Evolutionary conservation across 2,113 vertebrate species (phyloP).

Genomic region (Trematomus loennbergii): DNA sequence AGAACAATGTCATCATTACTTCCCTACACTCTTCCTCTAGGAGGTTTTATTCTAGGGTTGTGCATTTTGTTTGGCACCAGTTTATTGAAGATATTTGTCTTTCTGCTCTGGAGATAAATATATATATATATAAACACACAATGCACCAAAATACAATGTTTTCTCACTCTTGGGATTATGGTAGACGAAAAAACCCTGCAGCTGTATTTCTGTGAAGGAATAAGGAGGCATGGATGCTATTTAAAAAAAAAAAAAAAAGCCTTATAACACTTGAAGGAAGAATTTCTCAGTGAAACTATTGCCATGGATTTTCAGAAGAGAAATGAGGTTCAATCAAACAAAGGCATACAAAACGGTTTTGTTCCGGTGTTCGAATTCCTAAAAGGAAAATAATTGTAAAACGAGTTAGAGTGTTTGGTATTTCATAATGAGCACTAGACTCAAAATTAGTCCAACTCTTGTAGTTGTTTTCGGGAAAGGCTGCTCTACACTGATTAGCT

Average conservation of each 20-base stretch:
- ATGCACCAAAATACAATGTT: slow-evolving; percentile 34
- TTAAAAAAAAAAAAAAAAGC: slow-evolving; percentile 29
- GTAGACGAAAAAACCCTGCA: slow-evolving; percentile 36
- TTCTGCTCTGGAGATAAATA: slow-evolving; percentile 25
- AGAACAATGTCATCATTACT: slow-evolving; percentile 31
- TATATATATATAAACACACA: not conserved
- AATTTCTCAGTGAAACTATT: slow-evolving; percentile 10
- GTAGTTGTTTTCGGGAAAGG: slow-evolving; percentile 39
- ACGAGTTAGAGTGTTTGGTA: slow-evolving; percentile 27
- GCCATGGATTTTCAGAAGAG: not conserved
- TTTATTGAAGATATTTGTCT: slow-evolving; percentile 23
- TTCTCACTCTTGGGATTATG: slow-evolving; percentile 39
- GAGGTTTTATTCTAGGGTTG: slow-evolving; percentile 11
- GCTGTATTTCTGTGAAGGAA: slow-evolving; percentile 38
- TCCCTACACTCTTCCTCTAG: not conserved
- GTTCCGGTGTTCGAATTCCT: slow-evolving; percentile 12
- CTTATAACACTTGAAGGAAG: slow-evolving; percentile 12
- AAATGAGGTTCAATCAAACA: not conserved
- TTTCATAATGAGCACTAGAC: slow-evolving; percentile 49
- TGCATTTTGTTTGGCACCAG: slow-evolving; percentile 11
- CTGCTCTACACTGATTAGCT: slow-evolving; percentile 69
- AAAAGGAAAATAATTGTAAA: slow-evolving; percentile 39
- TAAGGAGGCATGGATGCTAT: slow-evolving; percentile 30
- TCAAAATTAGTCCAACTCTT: slow-evolving; percentile 20
- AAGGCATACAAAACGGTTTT: not conserved